Evolutionary conservation across 2,113 vertebrate species (phyloP).

Genomic region (Nipponia nippon): DNA sequence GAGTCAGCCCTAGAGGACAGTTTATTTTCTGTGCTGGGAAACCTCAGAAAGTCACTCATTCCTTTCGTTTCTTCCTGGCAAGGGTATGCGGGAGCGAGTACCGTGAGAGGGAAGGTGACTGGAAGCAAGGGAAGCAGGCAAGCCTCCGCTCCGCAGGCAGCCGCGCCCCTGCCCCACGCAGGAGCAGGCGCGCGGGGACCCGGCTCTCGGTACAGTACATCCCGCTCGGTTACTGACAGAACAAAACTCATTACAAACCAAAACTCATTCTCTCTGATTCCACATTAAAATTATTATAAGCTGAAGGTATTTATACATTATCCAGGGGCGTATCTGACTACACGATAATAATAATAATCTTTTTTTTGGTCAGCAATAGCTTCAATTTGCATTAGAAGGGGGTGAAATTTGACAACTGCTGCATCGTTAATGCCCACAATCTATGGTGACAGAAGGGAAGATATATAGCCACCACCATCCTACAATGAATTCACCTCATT

Average conservation of each 20-base stretch:
- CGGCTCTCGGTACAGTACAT: neutral
- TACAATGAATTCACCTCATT: neutral
- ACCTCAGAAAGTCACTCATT: too few species aligned
- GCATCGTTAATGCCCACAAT: neutral
- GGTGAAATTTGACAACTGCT: neutral
- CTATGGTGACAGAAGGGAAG: neutral
- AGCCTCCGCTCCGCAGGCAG: neutral
- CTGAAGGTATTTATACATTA: neutral
- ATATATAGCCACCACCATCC: neutral
- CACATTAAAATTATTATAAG: neutral
- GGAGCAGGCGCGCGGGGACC: too few species aligned
- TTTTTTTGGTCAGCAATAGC: neutral
- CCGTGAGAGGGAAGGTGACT: neutral
- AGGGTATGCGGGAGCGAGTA: neutral
- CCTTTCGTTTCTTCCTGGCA: neutral
- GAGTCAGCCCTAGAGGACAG: neutral
- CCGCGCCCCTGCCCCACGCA: neutral
- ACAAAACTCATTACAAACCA: neutral
- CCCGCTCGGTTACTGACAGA: too few species aligned
- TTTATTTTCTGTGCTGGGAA: neutral
- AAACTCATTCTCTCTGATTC: neutral
- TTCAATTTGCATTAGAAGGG: neutral
- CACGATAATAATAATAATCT: neutral
- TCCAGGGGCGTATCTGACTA: too few species aligned
- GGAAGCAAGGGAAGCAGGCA: neutral